A percentile compares a stretch with the other conserved stretches of the same genome.
These are phyloP conservation scores for Drosophila leonis DNA, from an alignment of 2,888 invertebrate genomes.

Conservation along the genomic window DNA sequence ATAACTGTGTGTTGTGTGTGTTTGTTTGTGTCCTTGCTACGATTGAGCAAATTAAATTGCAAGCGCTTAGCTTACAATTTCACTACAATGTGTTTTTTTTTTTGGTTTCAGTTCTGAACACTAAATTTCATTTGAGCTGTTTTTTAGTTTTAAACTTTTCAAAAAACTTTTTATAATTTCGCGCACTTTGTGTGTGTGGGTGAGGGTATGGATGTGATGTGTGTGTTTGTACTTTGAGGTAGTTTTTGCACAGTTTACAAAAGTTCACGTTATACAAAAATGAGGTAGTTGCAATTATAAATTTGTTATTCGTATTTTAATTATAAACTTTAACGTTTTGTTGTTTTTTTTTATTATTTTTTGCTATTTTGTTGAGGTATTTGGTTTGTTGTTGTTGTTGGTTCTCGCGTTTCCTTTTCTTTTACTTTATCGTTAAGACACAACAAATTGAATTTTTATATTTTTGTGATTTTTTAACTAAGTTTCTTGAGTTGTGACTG, in stretches of 20 bases:
- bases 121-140: constrained; percentile 67
- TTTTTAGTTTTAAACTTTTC: constrained; percentile 31
- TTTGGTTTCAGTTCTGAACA: constrained; percentile 44
- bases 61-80: constrained; percentile 35
- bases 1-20: constrained; percentile 57
- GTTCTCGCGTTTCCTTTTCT: constrained; percentile 40
- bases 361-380: constrained; percentile 70
- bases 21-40: constrained; percentile 22
- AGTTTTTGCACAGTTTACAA: constrained; percentile 65
- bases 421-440: constrained; percentile 29
- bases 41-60: constrained; percentile 24
- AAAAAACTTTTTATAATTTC: constrained; percentile 41
- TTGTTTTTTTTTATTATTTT: constrained; percentile 20
- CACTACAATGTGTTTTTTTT: constrained; percentile 35
- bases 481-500: constrained; percentile 57
- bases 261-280: constrained; percentile 70
- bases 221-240: constrained; percentile 77
- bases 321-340: constrained; percentile 35
- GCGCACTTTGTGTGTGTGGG: constrained; percentile 48
- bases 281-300: constrained; percentile 76
- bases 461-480: constrained; percentile 29
- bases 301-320: constrained; percentile 25
- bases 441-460: constrained; percentile 27
- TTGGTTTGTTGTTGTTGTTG: constrained; percentile 51
- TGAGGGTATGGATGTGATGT: constrained; percentile 42